Conservation (phyloP, 1,140 invertebrate genomes). For the Drosophila ercepeae region DNA sequence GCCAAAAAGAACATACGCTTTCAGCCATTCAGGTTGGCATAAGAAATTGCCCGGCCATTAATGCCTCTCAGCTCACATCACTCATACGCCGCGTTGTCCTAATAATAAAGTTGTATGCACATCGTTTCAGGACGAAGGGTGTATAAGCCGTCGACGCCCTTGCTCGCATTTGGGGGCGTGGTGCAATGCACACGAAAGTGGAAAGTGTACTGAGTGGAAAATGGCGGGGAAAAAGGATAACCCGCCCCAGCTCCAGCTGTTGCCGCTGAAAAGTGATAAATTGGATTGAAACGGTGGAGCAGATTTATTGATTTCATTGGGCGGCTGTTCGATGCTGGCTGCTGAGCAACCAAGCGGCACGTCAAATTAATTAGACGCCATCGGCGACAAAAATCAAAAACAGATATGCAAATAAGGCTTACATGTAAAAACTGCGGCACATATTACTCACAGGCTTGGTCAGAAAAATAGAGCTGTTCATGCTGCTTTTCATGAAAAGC, state of each 20-base stretch:
- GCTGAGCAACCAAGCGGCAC: constrained; percentile 44
- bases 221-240: constrained; percentile 7
- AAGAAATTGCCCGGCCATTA: constrained; percentile 38
- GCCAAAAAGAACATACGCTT: constrained; percentile 13
- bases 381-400: constrained; percentile 79
- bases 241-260: constrained; percentile 6
- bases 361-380: constrained; percentile 78
- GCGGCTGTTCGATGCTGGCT: constrained; percentile 7
- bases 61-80: constrained; percentile 36
- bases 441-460: background rate
- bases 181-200: constrained; percentile 17
- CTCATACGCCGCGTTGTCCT: constrained; percentile 60
- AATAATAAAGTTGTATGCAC: constrained; percentile 75
- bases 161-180: constrained; percentile 40
- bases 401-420: constrained; percentile 73
- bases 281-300: constrained; percentile 80
- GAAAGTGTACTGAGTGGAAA: constrained; percentile 21
- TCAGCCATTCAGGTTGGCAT: constrained; percentile 42
- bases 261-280: constrained; percentile 70
- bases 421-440: background rate
- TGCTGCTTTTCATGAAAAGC: constrained; percentile 22
- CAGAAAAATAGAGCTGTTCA: background rate
- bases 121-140: background rate
- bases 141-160: constrained; percentile 47
- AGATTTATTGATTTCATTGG: constrained; percentile 81